Percentiles rank a stretch among this genome's conserved stretches.
phyloP scores from a whole-genome alignment of 2,113 vertebrate species.

The Aythya baeri region DNA sequence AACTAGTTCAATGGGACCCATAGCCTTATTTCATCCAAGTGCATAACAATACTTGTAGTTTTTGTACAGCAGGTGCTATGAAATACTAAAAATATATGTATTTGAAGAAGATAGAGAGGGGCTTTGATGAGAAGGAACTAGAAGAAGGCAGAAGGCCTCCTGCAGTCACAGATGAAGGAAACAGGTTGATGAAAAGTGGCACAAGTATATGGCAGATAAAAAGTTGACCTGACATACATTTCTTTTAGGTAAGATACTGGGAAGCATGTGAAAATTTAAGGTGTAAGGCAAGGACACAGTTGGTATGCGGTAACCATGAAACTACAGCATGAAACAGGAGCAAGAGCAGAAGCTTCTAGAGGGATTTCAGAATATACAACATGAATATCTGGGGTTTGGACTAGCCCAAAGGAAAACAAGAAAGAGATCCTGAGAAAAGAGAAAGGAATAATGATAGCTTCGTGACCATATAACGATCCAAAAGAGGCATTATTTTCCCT shows the following conservation, averaged over 20 bases:
- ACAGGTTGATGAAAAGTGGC: not conserved
- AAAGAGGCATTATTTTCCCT: not conserved
- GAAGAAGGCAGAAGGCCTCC: not conserved
- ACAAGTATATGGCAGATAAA: not conserved
- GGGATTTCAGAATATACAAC: not conserved
- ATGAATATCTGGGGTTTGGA: not conserved
- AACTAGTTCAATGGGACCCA: not conserved
- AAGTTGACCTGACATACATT: not conserved
- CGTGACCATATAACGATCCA: not conserved
- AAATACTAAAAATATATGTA: not conserved
- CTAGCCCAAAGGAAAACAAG: not conserved
- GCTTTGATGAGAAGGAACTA: not conserved
- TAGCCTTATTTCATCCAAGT: not conserved
- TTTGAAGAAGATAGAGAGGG: not conserved
- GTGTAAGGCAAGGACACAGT: fast-evolving
- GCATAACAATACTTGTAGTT: fast-evolving
- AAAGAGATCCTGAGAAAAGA: not conserved
- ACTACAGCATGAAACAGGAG: not conserved
- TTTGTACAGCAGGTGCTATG: not conserved
- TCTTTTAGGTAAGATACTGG: not conserved
- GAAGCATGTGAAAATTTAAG: not conserved
- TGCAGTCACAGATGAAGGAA: not conserved
- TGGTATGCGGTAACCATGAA: not conserved
- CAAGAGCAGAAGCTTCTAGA: not conserved
- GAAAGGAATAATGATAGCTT: not conserved